phyloP scores from a whole-genome alignment of 2,113 vertebrate species.

The Azemiops feae region DNA sequence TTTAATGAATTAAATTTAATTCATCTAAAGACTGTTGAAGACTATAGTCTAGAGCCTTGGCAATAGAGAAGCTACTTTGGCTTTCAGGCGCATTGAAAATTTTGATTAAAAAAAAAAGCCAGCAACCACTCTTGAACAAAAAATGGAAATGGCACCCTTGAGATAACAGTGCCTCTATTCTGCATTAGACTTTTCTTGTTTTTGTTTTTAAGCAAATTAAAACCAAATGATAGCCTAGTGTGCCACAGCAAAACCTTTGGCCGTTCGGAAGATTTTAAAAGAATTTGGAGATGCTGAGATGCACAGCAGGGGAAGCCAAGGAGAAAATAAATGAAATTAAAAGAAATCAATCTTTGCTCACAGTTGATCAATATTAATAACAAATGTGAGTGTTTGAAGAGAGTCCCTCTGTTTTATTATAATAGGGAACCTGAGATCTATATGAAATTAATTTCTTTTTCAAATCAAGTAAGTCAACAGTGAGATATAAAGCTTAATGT shows the following conservation, averaged over 20 bases:
- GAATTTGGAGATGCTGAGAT: not conserved
- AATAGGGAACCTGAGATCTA: slow-evolving; percentile 38
- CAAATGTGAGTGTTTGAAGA: slow-evolving; percentile 35
- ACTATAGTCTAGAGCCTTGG: not conserved
- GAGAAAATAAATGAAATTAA: slow-evolving; percentile 6
- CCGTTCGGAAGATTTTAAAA: not conserved
- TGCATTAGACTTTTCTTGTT: not conserved
- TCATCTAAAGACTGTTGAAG: not conserved
- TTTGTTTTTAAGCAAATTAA: not conserved
- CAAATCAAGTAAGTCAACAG: not conserved
- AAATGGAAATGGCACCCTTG: not conserved
- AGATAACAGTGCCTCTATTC: not conserved
- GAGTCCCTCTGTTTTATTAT: slow-evolving; percentile 48
- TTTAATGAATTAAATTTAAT: not conserved
- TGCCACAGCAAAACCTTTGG: not conserved
- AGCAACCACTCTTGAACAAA: not conserved
- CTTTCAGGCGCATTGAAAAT: not conserved
- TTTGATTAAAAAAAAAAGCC: not conserved
- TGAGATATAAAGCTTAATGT: slow-evolving; percentile 45
- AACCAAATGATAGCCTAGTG: not conserved
- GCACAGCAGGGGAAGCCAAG: not conserved
- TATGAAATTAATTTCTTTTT: slow-evolving; percentile 41
- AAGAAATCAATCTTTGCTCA: slow-evolving; percentile 18
- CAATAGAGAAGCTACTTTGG: not conserved
- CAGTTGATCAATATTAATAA: slow-evolving; percentile 57